These are phyloP conservation scores for Piezodorus guildinii DNA, from an alignment of 1,140 invertebrate species.

Conservation along the genomic window DNA sequence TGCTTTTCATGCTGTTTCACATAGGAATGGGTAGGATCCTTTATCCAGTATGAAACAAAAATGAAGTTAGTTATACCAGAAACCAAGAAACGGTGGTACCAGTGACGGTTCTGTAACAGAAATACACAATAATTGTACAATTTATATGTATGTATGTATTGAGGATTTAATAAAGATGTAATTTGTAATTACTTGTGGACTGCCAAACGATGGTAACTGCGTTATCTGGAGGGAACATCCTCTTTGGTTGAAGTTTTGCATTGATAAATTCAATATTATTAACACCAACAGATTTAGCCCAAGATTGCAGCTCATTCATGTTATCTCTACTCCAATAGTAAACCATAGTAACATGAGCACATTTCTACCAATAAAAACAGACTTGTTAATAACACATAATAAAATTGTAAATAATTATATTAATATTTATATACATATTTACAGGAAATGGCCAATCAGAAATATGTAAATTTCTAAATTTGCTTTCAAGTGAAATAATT, in stretches of 20 bases:
- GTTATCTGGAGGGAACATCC: constrained; percentile 1
- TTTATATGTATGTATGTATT: too few species aligned
- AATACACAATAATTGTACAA: too few species aligned
- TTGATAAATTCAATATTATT: constrained; percentile 10
- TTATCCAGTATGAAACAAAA: constrained; percentile 1
- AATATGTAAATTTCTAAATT: too few species aligned
- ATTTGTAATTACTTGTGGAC: not conserved
- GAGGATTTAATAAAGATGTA: too few species aligned
- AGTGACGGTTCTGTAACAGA: constrained; percentile 1
- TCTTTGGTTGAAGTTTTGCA: not conserved
- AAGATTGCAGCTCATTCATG: not conserved
- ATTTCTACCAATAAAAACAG: not conserved
- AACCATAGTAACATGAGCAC: constrained; percentile 8
- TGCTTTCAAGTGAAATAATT: too few species aligned
- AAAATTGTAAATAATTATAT: too few species aligned
- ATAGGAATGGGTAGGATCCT: not conserved
- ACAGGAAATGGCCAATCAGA: too few species aligned
- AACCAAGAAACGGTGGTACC: not conserved
- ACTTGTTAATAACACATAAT: too few species aligned
- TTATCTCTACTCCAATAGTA: not conserved
- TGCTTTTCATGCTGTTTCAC: not conserved
- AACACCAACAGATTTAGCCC: not conserved
- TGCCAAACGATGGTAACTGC: constrained; percentile 2
- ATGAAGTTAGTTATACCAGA: constrained; percentile 1
- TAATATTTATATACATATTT: too few species aligned